Conservation (phyloP, 2,797 vertebrate species). For the Tragopan temminckii region DNA sequence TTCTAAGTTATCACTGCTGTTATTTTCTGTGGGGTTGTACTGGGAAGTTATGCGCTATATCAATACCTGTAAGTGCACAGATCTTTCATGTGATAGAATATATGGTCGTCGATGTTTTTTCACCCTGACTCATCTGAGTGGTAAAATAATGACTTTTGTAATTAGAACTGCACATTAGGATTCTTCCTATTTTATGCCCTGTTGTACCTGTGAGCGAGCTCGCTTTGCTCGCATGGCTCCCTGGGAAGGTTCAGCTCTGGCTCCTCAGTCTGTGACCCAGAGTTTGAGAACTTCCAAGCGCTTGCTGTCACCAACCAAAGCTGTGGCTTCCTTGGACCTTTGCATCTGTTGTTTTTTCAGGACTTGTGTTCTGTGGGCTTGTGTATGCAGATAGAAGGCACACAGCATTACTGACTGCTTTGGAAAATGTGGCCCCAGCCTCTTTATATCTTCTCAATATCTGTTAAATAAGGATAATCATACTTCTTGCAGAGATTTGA, state of each 20-base stretch:
- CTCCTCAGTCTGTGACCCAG: not conserved
- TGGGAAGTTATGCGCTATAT: not conserved
- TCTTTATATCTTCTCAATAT: constrained; percentile 47
- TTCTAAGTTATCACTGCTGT: not conserved
- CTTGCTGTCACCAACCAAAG: not conserved
- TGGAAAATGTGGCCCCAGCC: constrained; percentile 15
- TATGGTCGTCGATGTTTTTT: not conserved
- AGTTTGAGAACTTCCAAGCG: not conserved
- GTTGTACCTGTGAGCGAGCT: not conserved
- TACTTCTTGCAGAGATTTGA: constrained; percentile 49
- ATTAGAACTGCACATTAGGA: constrained; percentile 42
- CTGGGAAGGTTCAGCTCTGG: not conserved
- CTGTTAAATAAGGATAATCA: constrained; percentile 70
- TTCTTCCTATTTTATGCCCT: not conserved
- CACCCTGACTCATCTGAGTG: not conserved
- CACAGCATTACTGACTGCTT: not conserved
- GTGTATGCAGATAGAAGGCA: not conserved
- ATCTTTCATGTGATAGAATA: not conserved
- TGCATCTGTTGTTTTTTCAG: not conserved
- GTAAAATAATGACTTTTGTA: constrained; percentile 44
- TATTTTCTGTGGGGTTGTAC: constrained; percentile 7
- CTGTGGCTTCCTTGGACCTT: not conserved
- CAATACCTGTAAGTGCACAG: not conserved
- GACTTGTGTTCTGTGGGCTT: not conserved
- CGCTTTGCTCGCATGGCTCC: not conserved